Evolutionary conservation across 2,797 vertebrate genomes (phyloP).

Genomic region (Pseudochirops corinnae): DNA sequence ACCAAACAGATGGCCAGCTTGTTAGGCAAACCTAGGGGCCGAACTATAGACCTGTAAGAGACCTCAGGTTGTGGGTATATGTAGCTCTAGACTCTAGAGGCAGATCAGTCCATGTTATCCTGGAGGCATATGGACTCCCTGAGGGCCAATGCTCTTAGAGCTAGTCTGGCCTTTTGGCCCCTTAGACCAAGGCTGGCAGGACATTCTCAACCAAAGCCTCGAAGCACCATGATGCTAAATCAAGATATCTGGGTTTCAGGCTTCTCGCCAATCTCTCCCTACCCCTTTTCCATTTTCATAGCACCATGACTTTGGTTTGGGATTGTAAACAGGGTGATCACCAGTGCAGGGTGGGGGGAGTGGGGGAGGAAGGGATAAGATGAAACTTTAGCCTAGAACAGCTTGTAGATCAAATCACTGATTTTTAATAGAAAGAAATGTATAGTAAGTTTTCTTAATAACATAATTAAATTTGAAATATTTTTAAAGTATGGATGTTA

Average conservation of each 20-base stretch:
- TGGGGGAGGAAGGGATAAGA: no score
- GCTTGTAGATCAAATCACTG: neutral
- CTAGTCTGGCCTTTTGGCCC: neutral
- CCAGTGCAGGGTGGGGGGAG: neutral
- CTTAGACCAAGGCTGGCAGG: neutral
- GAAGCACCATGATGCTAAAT: neutral
- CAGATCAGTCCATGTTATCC: neutral
- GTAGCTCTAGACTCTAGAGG: neutral
- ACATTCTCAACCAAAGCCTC: neutral
- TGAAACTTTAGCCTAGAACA: neutral
- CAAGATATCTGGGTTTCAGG: neutral
- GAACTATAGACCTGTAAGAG: neutral
- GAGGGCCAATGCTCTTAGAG: neutral
- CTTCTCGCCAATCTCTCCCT: neutral
- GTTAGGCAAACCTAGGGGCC: neutral
- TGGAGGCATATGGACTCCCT: neutral
- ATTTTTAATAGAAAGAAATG: slow-evolving; percentile 65
- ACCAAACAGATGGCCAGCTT: neutral
- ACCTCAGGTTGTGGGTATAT: neutral
- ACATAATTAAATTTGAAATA: slow-evolving; percentile 63
- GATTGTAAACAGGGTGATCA: no score
- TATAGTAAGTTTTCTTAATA: slow-evolving; percentile 42
- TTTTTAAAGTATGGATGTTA: slow-evolving; percentile 44
- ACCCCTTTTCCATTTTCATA: neutral
- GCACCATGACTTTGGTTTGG: no score